Evolutionary conservation across 2,797 vertebrate genomes (phyloP).

Genomic region (Siniperca scherzeri): DNA sequence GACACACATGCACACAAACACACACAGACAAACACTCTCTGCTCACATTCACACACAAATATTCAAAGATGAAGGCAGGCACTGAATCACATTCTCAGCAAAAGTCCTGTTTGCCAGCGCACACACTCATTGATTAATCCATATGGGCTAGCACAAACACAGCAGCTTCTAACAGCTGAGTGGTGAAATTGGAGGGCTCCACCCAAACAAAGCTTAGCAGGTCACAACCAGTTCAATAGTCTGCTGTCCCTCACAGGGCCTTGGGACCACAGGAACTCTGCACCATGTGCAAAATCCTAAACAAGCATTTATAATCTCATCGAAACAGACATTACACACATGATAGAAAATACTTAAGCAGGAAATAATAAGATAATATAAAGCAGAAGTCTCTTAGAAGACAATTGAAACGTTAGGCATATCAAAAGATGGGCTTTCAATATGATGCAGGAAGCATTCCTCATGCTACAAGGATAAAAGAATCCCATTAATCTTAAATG

Average conservation of each 20-base stretch:
- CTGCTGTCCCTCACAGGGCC: slow-evolving; percentile 40
- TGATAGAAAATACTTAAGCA: slow-evolving; percentile 10
- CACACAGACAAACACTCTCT: slow-evolving; percentile 24
- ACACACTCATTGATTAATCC: slow-evolving; percentile 74
- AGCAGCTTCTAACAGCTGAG: slow-evolving; percentile 71
- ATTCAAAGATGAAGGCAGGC: slow-evolving; percentile 44
- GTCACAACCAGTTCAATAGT: slow-evolving; percentile 64
- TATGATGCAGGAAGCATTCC: slow-evolving; percentile 29
- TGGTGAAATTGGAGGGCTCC: slow-evolving; percentile 65
- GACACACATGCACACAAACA: slow-evolving; percentile 7
- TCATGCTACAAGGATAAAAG: slow-evolving; percentile 43
- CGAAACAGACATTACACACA: slow-evolving; percentile 26
- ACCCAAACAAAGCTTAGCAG: slow-evolving; percentile 79
- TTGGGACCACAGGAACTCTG: slow-evolving; percentile 16
- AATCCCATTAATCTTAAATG: slow-evolving; percentile 35
- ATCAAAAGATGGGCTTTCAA: slow-evolving; percentile 40
- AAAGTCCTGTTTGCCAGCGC: slow-evolving; percentile 48
- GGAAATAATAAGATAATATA: slow-evolving; percentile 44
- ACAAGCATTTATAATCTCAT: slow-evolving; percentile 28
- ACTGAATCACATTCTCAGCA: slow-evolving; percentile 56
- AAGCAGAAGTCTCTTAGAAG: slow-evolving; percentile 37
- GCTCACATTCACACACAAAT: slow-evolving; percentile 44
- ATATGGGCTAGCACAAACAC: slow-evolving; percentile 67
- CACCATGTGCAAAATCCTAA: slow-evolving; percentile 25
- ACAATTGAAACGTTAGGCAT: slow-evolving; percentile 46